Conservation (phyloP, 2,113 vertebrate genomes). For the Aspidoscelis tigris region DNA sequence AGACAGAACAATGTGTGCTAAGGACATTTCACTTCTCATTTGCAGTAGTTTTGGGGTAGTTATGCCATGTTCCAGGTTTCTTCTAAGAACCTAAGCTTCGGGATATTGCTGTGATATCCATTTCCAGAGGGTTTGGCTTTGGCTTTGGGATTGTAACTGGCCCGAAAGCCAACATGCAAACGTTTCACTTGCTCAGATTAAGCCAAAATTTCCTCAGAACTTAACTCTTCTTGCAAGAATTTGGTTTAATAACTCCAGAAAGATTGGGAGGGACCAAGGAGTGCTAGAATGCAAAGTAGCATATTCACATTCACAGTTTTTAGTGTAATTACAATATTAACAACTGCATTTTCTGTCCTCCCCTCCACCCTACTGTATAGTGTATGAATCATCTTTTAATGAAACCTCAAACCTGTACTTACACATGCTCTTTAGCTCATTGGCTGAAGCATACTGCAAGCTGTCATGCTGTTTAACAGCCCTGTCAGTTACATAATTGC, state of each 20-base stretch:
- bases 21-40: not conserved
- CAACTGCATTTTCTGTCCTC: not conserved
- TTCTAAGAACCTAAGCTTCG: too few species aligned
- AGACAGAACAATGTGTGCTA: not conserved
- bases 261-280: not conserved
- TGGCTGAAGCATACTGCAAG: not conserved
- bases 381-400: constrained; percentile 6
- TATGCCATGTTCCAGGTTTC: too few species aligned
- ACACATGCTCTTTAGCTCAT: not conserved
- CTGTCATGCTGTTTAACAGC: not conserved
- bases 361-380: not conserved
- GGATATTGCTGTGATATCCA: too few species aligned
- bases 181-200: not conserved
- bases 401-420: not conserved
- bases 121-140: too few species aligned
- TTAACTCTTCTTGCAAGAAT: not conserved
- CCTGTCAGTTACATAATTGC: constrained; percentile 1
- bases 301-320: not conserved
- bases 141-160: too few species aligned
- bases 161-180: too few species aligned
- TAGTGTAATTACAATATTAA: not conserved
- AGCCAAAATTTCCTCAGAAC: not conserved
- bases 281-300: not conserved
- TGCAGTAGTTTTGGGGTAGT: too few species aligned
- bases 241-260: not conserved